Base-by-base conservation (phyloP, 2,797 vertebrate species). In the Oophaga sylvatica region DNA sequence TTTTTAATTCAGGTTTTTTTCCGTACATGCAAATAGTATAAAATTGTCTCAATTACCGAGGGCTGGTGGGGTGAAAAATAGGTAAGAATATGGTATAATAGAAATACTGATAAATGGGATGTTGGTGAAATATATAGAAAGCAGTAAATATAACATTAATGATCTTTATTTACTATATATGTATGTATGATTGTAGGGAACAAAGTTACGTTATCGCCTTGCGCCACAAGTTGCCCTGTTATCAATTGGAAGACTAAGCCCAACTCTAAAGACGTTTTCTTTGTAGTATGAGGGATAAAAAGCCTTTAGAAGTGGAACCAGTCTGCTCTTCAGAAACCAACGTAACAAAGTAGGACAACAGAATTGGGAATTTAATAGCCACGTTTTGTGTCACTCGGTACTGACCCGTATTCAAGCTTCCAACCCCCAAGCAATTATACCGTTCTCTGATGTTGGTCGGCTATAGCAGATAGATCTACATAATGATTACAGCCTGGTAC, bases 141-240 rank as follows among this genome's bases (percentile, higher is more conserved):
- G 9, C 20, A 48, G 71, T 48, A 41, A 22, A 75, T 22, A 41
- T 48, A 75, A 75, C 19, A 48, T 45, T 45, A 48, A 1, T 11
- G 9, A 12, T 5, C 35, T 73, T 73, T 73, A 29, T 16, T 56
- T 68, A 48, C 45, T 17, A 70, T 83, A 31, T 45, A 56, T 81
- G 20, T 41, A 48, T 26, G 48, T 4, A 13, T 35, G 26, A 15
- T 3, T 45, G 12, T 20, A 76, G 3, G 41, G 9, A 48, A 76
- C 70, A 84, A 75, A 84, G 71, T 17, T 13, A 45, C 3, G n/a
- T 77, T 84, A 84, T 84, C 59, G 29, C 41, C 35, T 29, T 84
- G n/a, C 83, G 19, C 59, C 71, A 84, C 48, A 84, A 15, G 29
- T n/a, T 67, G 59, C 73, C n/a, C 73, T 78, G 16, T 77, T 76